Conservation (phyloP, 2,113 vertebrate genomes). For the Colius striatus region DNA sequence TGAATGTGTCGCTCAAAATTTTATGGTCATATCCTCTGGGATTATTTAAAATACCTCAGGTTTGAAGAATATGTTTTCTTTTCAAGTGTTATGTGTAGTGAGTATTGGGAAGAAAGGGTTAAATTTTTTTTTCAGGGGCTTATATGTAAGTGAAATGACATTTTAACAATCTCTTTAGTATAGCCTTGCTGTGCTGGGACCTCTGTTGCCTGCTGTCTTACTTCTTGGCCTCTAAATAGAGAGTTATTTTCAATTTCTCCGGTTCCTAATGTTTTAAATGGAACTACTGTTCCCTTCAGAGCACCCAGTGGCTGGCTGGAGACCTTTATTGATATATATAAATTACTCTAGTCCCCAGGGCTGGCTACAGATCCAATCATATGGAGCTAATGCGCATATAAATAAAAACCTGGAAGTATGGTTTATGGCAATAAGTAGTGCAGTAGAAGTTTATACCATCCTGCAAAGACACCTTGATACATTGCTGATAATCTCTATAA, state of each 20-base stretch:
- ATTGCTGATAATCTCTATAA: slow-evolving; percentile 83
- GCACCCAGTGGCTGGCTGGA: slow-evolving; percentile 81
- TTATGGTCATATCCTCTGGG: slow-evolving; percentile 34
- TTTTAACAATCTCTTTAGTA: slow-evolving; percentile 85
- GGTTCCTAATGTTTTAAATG: slow-evolving; percentile 84
- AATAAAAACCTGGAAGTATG: slow-evolving; percentile 84
- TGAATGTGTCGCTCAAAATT: slow-evolving; percentile 18
- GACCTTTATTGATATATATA: slow-evolving; percentile 84
- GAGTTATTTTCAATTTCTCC: slow-evolving; percentile 86
- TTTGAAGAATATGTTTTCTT: slow-evolving; percentile 36
- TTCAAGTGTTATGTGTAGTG: not conserved
- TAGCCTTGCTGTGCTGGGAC: slow-evolving; percentile 79
- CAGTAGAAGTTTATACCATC: slow-evolving; percentile 81
- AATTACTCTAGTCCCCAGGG: slow-evolving; percentile 79
- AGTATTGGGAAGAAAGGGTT: slow-evolving; percentile 51
- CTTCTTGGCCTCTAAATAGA: slow-evolving; percentile 84
- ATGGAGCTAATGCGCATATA: slow-evolving; percentile 85
- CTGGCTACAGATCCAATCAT: slow-evolving; percentile 83
- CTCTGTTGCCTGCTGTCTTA: slow-evolving; percentile 80
- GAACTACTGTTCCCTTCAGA: slow-evolving; percentile 82
- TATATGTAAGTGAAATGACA: slow-evolving; percentile 80
- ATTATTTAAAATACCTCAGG: slow-evolving; percentile 46
- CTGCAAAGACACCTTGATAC: slow-evolving; percentile 85
- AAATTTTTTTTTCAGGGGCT: slow-evolving; percentile 64
- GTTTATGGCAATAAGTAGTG: slow-evolving; percentile 84